These are phyloP conservation scores for Hypomesus transpacificus DNA, from an alignment of 2,113 vertebrate species.

Conservation along the genomic window DNA sequence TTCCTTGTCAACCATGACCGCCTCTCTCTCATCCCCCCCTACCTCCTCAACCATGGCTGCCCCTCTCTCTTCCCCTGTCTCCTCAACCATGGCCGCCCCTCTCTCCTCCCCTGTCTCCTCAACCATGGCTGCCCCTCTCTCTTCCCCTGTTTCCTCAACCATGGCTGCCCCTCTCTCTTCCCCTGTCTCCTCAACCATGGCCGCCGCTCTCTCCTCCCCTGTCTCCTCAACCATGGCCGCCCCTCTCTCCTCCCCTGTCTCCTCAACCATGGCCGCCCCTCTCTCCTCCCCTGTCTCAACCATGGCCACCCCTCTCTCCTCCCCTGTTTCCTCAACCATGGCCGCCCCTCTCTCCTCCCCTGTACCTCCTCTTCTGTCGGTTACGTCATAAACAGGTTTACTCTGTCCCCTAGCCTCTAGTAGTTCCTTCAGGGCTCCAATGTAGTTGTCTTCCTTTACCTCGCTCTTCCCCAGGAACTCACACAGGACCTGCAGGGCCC, in stretches of 20 bases:
- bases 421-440: slow-evolving; percentile 39
- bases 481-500: slow-evolving; percentile 33
- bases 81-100: too few relatives aligned
- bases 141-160: background rate
- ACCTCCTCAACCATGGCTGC: background rate
- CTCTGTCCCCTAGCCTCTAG: slow-evolving; percentile 17
- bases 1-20: background rate
- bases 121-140: background rate
- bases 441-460: slow-evolving; percentile 30
- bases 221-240: background rate
- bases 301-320: background rate
- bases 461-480: slow-evolving; percentile 20
- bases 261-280: background rate
- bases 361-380: background rate
- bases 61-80: background rate
- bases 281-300: background rate
- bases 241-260: background rate
- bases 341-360: background rate
- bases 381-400: slow-evolving; percentile 17
- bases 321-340: background rate
- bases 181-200: background rate
- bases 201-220: background rate
- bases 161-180: background rate
- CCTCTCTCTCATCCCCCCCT: background rate
- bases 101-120: background rate